Base-by-base conservation (phyloP, 1,140 invertebrate species). In the Drosophila willistoni region DNA sequence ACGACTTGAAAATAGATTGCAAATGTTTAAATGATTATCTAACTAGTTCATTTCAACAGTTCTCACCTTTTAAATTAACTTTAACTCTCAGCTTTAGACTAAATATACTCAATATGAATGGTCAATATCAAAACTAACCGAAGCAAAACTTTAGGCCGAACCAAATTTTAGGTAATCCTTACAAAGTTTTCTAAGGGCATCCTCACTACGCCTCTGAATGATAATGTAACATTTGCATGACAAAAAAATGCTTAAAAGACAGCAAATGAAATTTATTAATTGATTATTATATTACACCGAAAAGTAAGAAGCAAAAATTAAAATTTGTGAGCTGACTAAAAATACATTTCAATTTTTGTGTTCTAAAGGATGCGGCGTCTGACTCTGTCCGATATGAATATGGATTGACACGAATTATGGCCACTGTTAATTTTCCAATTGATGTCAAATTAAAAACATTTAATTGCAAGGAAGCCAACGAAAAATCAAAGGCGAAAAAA, bases 181-280 rank as follows among this genome's bases (percentile, higher is more conserved):
- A 2, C 19, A 22, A 22, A 4, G 22, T 25, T 25, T 25, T 25
- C 22, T 4, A 39, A 47, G 55, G 39, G 22, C 62, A 29, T 47
- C 12, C 7, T 19, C 9, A 10, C 33, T 39, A n/a, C 41, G 17
- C 17, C 17, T 51, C 44, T 51, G 44, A 64, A 4, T 7, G 2
- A 36, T 2, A 34, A 47, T 63, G 61, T 47, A 47, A 63, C 17
- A 82, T 84, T 84, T 84, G 81, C 81, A 86, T 83, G 66, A 77
- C 64, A 84, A 69, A 61, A 34, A 41, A 25, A 62, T 25, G 7
- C 17, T 2, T 10, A 62, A 12, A 64, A 54, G 63, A 55, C n/a
- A 41, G 57, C 59, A 29, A 64, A n/a, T 54, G 64, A 85, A 86
- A 79, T 86, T 86, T 85, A 79, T 86, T 82, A 87, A 87, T 82